Evolutionary conservation across 2,888 invertebrate genomes (phyloP), one percentile per base, ranked within the genome.

Genomic region (Archaeoteleia sp.): DNA sequence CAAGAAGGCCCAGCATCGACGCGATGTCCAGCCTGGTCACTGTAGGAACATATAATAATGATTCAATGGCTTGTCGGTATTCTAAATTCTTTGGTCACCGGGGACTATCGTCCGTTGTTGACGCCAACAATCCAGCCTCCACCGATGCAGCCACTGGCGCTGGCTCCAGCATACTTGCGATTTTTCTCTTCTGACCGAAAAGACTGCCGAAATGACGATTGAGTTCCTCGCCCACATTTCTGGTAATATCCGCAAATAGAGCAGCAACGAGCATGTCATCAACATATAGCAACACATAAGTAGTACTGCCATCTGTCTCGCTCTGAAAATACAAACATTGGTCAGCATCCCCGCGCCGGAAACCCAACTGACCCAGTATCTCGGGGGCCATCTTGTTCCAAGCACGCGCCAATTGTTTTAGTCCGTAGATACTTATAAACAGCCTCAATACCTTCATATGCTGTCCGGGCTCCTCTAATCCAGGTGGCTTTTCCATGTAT

Each of bases 401-500:
- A 7, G 37, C 48, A 7, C 66, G 40, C 8, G 43, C 51, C 1
- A 48, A 40, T 34, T 72, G 71, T 15, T 71, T 73, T 7, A 74
- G 53, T 6, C 70, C 72, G 34, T 73, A 73, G 0, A 73, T 20
- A 15, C 70, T 67, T 25, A 69, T 72, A 8, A 40, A 40, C n/a
- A 73, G 14, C 1, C 29, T 54, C 5, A 68, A 61, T 1, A 73
- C 68, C 15, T 71, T 67, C 6, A 40, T 43, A 3, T 61, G 46
- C 1, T 45, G 9, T 1, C 57, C 57, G n/a, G 17, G 13, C n/a
- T 23, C 39, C 6, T 48, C 29, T 25, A 66, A 71, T 1, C 71
- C 74, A 42, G 54, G 35, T 1, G 73, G 72, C 23, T 69, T 66
- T 30, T 66, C 49, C 63, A 74, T 61, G 10, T 55, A 72, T 7